Base-by-base conservation (phyloP, 2,888 invertebrate genomes). In the Bursaphelenchus okinawaensis region DNA sequence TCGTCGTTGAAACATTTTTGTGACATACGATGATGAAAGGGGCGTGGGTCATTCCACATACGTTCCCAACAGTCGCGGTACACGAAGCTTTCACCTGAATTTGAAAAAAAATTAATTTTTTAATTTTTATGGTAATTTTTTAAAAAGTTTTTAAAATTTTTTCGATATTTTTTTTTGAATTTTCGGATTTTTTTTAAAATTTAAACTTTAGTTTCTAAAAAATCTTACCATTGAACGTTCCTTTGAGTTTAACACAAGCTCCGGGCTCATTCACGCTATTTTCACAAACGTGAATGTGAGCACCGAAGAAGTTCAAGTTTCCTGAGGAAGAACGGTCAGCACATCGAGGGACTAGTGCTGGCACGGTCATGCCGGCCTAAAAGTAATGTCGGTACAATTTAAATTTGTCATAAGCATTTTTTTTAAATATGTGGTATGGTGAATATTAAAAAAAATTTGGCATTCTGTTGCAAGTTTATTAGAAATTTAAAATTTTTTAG, bases 41-140 rank as follows among this genome's bases (percentile, higher is more conserved):
- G 71, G 7, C 71, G 55, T 0, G 71, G 70, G 52, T 69, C 63
- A 7, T 20, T 27, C 71, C 71, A 70, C 71, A 70, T 70, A 6
- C 40, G 27, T n/a, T 52, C 31, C 71, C 71, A 70, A 52, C 71
- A 70, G n/a, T 70, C 71, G n/a, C 71, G 71, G 52, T 70, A 70
- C 12, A 70, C 68, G 40, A 65, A 70, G 19, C 62, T 50, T 20
- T 67, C 64, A 20, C 70, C 70, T 70, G 56, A 52, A 63, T 7
- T 23, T 50, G n/a, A 12, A 6, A 16, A 40, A 64, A n/a, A n/a
- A n/a, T n/a, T n/a, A n/a, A n/a, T n/a, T 65, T 65, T 62, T 63
- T 16, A 22, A 4, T 4, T 2, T 9, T 52, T 50, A 31, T 57
- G 58, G 62, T 31, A 61, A 62, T 22, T 59, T 24, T 20, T 29